Evolutionary conservation across 2,113 vertebrate species (phyloP).

Genomic region (Xerus inauris): DNA sequence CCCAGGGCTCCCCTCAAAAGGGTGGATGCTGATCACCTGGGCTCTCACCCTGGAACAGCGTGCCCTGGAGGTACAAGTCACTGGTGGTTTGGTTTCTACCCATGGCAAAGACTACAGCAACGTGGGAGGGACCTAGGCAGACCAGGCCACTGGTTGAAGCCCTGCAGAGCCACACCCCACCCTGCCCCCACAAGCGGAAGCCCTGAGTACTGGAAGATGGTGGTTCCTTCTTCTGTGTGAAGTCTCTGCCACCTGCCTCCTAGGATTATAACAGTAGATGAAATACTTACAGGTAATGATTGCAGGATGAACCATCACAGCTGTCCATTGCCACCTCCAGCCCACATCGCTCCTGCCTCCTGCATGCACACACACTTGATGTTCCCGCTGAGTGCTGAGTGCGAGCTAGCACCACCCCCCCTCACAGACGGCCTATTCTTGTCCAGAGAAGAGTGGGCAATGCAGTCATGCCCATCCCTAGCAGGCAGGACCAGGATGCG

Average conservation of each 20-base stretch:
- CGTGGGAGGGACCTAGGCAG: background rate
- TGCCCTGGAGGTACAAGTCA: background rate
- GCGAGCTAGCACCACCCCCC: no score
- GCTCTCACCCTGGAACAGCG: background rate
- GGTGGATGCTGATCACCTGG: background rate
- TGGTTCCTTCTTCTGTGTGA: accelerated
- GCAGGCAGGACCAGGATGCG: background rate
- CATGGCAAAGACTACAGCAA: accelerated
- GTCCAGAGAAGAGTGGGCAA: no score
- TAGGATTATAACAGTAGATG: background rate
- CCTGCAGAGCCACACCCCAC: accelerated
- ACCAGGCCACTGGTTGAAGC: background rate
- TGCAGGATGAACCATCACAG: no score
- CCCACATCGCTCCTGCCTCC: background rate
- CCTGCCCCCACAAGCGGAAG: accelerated
- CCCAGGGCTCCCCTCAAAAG: background rate
- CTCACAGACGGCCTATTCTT: background rate
- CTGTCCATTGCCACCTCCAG: background rate
- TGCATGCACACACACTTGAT: accelerated
- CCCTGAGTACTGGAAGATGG: background rate
- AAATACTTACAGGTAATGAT: background rate
- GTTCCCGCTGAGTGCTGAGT: accelerated
- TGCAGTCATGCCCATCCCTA: no score
- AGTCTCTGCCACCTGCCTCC: no score
- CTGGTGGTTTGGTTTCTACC: background rate